Evolutionary conservation across 2,113 vertebrate species (phyloP).

Genomic region (Sclerurus mexicanus): DNA sequence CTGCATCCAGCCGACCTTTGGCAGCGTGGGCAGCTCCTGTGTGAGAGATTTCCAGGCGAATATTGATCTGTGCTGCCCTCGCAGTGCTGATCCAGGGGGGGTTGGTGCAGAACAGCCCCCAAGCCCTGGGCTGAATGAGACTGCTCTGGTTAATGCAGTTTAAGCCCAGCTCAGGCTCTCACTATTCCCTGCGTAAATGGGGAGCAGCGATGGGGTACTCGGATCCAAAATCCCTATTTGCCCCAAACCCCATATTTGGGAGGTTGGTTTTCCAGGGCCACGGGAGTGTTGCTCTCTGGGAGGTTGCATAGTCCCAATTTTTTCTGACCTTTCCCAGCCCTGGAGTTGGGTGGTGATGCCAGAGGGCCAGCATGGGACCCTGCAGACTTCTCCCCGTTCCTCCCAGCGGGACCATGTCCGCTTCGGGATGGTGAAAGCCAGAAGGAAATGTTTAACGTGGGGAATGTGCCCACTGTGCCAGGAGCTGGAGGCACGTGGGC

Average conservation of each 20-base stretch:
- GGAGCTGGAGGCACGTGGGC: not conserved
- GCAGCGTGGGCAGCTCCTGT: not conserved
- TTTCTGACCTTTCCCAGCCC: not conserved
- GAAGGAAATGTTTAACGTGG: not conserved
- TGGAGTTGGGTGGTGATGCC: rapidly evolving
- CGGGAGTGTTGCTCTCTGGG: rapidly evolving
- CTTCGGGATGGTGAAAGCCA: not conserved
- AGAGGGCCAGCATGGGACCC: rapidly evolving
- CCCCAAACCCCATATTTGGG: rapidly evolving
- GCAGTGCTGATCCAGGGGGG: rapidly evolving
- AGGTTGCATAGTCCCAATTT: rapidly evolving
- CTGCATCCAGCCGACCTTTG: not conserved
- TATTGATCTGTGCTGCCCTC: not conserved
- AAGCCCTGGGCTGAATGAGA: not conserved
- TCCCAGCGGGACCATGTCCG: rapidly evolving
- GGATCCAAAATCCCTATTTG: not conserved
- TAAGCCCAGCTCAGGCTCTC: not conserved
- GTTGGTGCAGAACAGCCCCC: not conserved
- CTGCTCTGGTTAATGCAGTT: rapidly evolving
- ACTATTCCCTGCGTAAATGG: too few relatives aligned
- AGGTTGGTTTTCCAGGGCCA: not conserved
- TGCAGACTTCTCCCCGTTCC: not conserved
- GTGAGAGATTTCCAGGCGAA: not conserved
- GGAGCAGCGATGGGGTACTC: rapidly evolving
- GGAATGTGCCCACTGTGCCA: not conserved